A percentile compares a stretch with the other conserved stretches of the same genome.
Conservation (phyloP, 2,888 invertebrate genomes). For the Scaptodrosophila latifasciaeformis region DNA sequence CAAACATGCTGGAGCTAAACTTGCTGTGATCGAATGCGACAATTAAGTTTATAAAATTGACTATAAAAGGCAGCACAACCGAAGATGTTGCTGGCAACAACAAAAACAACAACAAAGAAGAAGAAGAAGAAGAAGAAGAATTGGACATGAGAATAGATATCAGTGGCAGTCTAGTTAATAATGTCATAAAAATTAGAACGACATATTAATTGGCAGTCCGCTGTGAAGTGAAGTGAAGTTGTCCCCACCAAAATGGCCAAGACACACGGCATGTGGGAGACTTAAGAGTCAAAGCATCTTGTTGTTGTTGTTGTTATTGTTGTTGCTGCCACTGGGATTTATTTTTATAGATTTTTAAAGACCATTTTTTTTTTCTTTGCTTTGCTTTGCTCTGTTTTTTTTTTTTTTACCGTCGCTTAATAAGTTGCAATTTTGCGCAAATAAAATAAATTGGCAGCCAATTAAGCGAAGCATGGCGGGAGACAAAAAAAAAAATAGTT, state of each 20-base stretch:
- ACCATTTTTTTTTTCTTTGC: conserved; percentile 22
- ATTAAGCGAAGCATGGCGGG: conserved; percentile 55
- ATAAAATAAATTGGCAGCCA: conserved; percentile 67
- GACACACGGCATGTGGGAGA: no score
- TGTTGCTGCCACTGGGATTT: conserved; percentile 25
- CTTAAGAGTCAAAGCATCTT: neutral
- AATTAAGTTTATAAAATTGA: conserved; percentile 64
- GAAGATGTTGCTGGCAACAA: conserved; percentile 51
- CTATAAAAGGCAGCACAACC: conserved; percentile 60
- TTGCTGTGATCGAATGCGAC: conserved; percentile 41
- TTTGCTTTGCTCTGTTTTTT: conserved; percentile 11
- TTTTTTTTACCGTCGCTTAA: conserved; percentile 13
- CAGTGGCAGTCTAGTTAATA: conserved; percentile 53
- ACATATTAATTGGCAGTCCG: conserved; percentile 65
- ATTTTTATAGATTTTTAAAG: neutral
- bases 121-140: conserved; percentile 16
- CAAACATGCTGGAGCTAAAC: conserved; percentile 46
- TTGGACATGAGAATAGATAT: conserved; percentile 41
- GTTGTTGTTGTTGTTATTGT: neutral
- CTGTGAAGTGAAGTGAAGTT: no score
- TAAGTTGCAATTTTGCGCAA: conserved; percentile 61
- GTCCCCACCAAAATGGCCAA: neutral
- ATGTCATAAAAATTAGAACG: conserved; percentile 69
- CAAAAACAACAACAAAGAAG: conserved; percentile 11
- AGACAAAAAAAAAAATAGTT: neutral